Percentiles rank a stretch among this genome's conserved stretches.
phyloP scores from a whole-genome alignment of 2,113 vertebrate species.

The Sinocyclocheilus anshuiensis region DNA sequence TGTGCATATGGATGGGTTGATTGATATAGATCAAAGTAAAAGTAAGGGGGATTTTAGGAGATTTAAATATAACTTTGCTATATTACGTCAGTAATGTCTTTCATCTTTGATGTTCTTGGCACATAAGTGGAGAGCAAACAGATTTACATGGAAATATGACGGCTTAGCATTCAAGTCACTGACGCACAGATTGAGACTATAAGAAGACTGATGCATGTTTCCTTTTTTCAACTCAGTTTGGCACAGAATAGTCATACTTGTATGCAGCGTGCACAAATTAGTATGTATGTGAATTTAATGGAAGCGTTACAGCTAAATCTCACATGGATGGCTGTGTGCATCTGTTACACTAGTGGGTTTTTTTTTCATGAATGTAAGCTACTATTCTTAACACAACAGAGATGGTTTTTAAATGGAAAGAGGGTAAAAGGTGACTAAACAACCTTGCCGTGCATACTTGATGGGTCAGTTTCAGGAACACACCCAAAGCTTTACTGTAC shows the following conservation, averaged over 20 bases:
- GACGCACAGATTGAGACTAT: background rate
- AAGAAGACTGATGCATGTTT: background rate
- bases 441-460: conserved; percentile 28
- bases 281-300: background rate
- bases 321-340: background rate
- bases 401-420: conserved; percentile 39
- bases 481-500: conserved; percentile 45
- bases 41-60: too few species aligned
- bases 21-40: background rate
- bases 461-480: conserved; percentile 37
- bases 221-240: background rate
- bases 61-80: background rate
- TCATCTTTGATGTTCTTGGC: background rate
- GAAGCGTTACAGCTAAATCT: background rate
- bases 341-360: background rate
- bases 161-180: background rate
- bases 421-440: conserved; percentile 61
- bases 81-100: background rate
- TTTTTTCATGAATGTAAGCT: background rate
- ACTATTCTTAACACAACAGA: background rate
- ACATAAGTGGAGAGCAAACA: background rate
- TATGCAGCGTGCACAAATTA: background rate
- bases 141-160: conserved; percentile 8
- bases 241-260: background rate
- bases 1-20: background rate